Evolutionary conservation across 2,797 vertebrate species (phyloP).

Genomic region (Coreius guichenoti): DNA sequence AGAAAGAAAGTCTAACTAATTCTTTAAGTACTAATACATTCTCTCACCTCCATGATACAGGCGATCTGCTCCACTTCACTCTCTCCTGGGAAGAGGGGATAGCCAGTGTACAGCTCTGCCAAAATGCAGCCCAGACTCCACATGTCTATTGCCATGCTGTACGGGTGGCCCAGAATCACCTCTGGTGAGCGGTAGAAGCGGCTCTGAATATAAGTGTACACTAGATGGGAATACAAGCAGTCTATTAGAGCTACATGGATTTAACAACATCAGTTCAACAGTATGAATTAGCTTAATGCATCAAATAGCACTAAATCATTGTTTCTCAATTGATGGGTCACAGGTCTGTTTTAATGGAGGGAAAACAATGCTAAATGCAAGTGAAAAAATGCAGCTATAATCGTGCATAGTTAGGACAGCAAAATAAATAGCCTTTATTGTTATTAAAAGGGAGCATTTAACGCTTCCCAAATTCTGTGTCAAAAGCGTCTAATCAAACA

Average conservation of each 20-base stretch:
- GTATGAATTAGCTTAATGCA: neutral
- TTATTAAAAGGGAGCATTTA: neutral
- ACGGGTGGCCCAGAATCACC: constrained; percentile 92
- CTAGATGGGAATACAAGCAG: constrained; percentile 66
- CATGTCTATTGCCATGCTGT: constrained; percentile 95
- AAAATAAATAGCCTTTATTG: neutral
- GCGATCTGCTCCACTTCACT: constrained; percentile 93
- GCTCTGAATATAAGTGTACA: constrained; percentile 95
- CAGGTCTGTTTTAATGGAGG: neutral
- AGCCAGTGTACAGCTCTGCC: constrained; percentile 90
- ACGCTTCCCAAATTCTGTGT: neutral
- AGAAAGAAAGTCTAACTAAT: neutral
- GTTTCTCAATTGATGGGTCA: neutral
- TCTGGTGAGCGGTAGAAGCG: constrained; percentile 94
- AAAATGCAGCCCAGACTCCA: constrained; percentile 96
- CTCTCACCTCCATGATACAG: constrained; percentile 93
- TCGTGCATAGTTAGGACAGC: neutral
- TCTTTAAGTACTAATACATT: neutral
- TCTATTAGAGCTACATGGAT: neutral
- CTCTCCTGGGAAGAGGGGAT: constrained; percentile 91
- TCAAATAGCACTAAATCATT: neutral
- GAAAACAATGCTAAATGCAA: neutral
- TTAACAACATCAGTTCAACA: neutral
- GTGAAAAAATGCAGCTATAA: neutral
- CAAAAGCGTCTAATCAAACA: neutral